Evolutionary conservation across 2,888 invertebrate genomes (phyloP).

Genomic region (Carterocephalus palaemon): DNA sequence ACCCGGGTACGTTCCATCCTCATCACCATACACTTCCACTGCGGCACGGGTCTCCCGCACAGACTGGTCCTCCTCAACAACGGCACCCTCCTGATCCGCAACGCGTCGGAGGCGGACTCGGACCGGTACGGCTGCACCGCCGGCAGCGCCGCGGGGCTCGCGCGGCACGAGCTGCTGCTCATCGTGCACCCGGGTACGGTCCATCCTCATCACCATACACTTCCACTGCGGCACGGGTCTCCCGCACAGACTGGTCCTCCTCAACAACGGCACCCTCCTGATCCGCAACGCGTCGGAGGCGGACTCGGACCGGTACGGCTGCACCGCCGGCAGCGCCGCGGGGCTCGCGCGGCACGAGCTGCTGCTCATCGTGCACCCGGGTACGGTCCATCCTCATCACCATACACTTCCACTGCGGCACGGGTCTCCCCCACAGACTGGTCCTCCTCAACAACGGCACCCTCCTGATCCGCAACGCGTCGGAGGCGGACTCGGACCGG

Average conservation of each 20-base stretch:
- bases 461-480: too few species aligned
- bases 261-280: constrained; percentile 90
- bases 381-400: constrained; percentile 63
- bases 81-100: constrained; percentile 88
- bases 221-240: too few species aligned
- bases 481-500: too few species aligned
- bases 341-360: constrained; percentile 91
- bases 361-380: constrained; percentile 84
- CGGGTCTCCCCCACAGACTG: too few species aligned
- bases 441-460: too few species aligned
- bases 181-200: constrained; percentile 84
- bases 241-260: constrained; percentile 63
- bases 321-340: constrained; percentile 96
- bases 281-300: constrained; percentile 86
- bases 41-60: too few species aligned
- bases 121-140: constrained; percentile 96
- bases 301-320: constrained; percentile 93
- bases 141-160: constrained; percentile 95
- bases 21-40: too few species aligned
- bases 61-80: constrained; percentile 82
- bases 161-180: constrained; percentile 87
- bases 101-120: constrained; percentile 87
- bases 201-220: not conserved
- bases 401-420: too few species aligned
- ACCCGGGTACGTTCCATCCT: constrained; percentile 76